Evolutionary conservation across 2,797 vertebrate genomes (phyloP), one percentile per base, ranked within the genome.

Genomic region (Thunnus albacares): DNA sequence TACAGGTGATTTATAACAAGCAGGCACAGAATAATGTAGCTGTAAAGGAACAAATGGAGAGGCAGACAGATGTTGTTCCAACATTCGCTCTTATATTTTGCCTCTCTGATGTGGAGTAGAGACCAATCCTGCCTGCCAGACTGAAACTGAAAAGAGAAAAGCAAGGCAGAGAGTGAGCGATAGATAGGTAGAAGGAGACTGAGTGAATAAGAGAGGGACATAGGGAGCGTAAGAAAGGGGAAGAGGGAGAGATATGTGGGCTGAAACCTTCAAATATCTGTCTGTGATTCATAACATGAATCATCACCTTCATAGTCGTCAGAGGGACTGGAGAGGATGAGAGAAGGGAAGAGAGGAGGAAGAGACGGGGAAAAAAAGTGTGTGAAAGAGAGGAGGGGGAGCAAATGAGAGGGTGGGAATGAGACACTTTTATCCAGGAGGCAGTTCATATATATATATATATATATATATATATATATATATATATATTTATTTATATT

Each of bases 261-360:
- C 82, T 90, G 91, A 94, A 89, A 87, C 90, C 90, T 92, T 92
- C 85, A 93, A 90, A 92, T 91, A 86, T 76, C 78, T 63, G 77
- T 85, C 77, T 92, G 87, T 90, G 91, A 94, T 91, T 94, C 92
- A 95, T 72, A 83, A 84, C 28, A 67, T 94, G 92, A 95, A 93
- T 95, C 94, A 95, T 92, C 87, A 59, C 68, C 13, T 62, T 63
- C 74, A 28, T 75, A 77, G 65, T 86, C 62, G 65, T 89, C 72
- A 86, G 68, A 82, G 83, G 75, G 62, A 88, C 62, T 24, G 58
- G 71, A 87, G 79, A 59, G 62, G 82, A 80, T 71, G 81, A 83
- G 83, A 74, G 45, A 71, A 35, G 70, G 75, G 30, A 73, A 59
- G 69, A 56, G 65, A 64, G 49, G 70, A 85, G 43, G 75, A 67